Evolutionary conservation across 2,797 vertebrate species (phyloP).

Genomic region (Hephaestus fuliginosus): DNA sequence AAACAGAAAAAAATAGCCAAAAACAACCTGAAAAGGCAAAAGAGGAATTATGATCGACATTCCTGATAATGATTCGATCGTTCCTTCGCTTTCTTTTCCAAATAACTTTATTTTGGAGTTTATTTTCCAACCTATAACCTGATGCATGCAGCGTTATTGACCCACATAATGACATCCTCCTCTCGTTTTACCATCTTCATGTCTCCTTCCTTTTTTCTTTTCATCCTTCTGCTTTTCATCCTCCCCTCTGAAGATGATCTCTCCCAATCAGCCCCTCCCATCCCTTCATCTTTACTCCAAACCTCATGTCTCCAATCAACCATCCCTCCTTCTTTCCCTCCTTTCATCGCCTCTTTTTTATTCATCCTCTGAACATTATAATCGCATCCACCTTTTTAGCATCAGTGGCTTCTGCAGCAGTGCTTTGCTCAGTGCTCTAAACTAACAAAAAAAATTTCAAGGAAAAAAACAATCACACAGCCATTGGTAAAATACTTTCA

Average conservation of each 20-base stretch:
- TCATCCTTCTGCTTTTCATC: constrained; percentile 37
- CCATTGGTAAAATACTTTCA: not conserved
- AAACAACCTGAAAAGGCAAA: no score
- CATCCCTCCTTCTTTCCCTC: constrained; percentile 9
- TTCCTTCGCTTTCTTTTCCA: no score
- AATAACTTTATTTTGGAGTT: no score
- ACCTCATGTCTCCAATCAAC: constrained; percentile 16
- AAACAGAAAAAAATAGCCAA: no score
- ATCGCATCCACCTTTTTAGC: not conserved
- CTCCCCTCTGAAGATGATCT: constrained; percentile 44
- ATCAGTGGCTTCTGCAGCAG: not conserved
- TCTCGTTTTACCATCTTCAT: constrained; percentile 13
- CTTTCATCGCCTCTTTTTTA: not conserved
- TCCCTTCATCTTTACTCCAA: not conserved
- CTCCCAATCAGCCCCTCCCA: constrained; percentile 7
- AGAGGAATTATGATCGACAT: no score
- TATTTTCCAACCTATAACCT: no score
- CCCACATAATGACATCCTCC: not conserved
- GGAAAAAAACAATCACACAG: not conserved
- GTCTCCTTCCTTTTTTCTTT: constrained; percentile 27
- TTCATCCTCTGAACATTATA: not conserved
- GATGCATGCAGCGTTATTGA: not conserved
- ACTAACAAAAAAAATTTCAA: not conserved
- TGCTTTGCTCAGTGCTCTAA: not conserved
- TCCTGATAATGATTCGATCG: no score